Percentiles rank a stretch among this genome's conserved stretches.
Evolutionary conservation across 2,113 vertebrate genomes (phyloP).

Genomic region (Sylvicapra grimmia): DNA sequence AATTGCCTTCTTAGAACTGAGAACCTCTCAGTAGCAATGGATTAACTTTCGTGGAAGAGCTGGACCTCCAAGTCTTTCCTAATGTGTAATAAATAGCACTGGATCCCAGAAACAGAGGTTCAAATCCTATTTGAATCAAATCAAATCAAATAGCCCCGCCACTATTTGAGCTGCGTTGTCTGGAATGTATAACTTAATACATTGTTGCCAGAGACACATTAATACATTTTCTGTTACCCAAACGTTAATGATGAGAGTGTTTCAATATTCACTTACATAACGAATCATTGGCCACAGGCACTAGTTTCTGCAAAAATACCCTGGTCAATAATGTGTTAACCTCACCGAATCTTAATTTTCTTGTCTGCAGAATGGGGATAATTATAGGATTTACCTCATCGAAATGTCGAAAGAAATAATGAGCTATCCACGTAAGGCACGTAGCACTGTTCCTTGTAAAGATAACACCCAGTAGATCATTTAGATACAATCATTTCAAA

Average conservation of each 20-base stretch:
- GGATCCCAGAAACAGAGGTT: background rate
- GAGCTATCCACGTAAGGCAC: background rate
- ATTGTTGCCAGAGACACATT: background rate
- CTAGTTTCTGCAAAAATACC: background rate
- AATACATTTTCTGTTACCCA: background rate
- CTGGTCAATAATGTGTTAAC: background rate
- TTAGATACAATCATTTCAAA: background rate
- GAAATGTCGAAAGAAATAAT: background rate
- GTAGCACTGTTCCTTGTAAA: background rate
- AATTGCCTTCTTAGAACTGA: background rate
- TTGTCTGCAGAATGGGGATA: background rate
- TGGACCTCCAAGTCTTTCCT: background rate
- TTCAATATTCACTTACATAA: background rate
- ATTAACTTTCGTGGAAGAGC: background rate
- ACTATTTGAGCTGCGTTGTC: background rate
- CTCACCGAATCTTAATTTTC: background rate
- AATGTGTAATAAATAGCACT: background rate
- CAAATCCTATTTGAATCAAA: background rate
- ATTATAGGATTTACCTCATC: background rate
- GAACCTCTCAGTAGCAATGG: background rate
- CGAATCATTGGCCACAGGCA: background rate
- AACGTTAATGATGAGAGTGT: rapidly evolving
- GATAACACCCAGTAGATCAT: background rate
- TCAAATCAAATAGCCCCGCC: background rate
- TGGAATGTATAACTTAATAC: background rate